Percentiles rank a stretch among this genome's conserved stretches.
Evolutionary conservation across 53 echinoderm and acorn worm genomes (phyloP).

Genomic region (Hippasteria phrygiana): DNA sequence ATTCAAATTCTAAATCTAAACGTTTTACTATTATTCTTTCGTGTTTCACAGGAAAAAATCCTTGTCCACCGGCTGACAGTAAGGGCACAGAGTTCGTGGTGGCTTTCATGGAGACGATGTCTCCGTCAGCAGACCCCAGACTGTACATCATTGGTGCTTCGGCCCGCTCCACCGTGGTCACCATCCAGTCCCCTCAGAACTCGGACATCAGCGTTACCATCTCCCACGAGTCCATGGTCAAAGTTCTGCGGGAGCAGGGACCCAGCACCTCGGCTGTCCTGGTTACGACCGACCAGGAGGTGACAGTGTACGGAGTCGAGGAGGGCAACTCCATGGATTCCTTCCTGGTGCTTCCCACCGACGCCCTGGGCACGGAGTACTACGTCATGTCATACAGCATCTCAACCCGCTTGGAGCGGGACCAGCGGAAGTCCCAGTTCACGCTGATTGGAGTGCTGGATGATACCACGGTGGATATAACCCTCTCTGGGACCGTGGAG

Average conservation of each 20-base stretch:
- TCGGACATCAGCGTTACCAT: constrained; percentile 65
- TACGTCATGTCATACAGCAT: constrained; percentile 84
- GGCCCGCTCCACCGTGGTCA: constrained; percentile 71
- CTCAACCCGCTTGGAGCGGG: constrained; percentile 71
- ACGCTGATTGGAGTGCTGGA: constrained; percentile 80
- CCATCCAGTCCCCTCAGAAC: constrained; percentile 61
- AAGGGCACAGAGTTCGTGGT: constrained; percentile 88
- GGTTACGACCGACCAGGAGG: constrained; percentile 77
- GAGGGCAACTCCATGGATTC: constrained; percentile 91
- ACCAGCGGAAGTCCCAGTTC: constrained; percentile 88
- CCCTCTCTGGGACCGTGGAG: constrained; percentile 44
- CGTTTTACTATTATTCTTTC: not conserved
- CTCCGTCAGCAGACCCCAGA: constrained; percentile 65
- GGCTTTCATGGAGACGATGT: constrained; percentile 85
- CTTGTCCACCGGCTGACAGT: constrained; percentile 37
- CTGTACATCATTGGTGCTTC: constrained; percentile 85
- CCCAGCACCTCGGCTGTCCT: constrained; percentile 70
- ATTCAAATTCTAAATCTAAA: not conserved
- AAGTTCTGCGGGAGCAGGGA: constrained; percentile 27
- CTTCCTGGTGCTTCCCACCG: constrained; percentile 84
- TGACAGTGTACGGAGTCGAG: constrained; percentile 85
- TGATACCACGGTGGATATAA: constrained; percentile 69
- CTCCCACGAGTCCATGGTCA: constrained; percentile 53
- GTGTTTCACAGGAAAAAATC: constrained; percentile 12
- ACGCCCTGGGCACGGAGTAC: constrained; percentile 88